Evolutionary conservation across 1,140 invertebrate species (phyloP).

Genomic region (roundworm (Caenorhabditis elegans)): WBcel235 BX284606.5:11645501-11646000

Average conservation of each 20-base stretch:
- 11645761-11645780: background rate
- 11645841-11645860: slow-evolving; percentile 53
- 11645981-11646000: slow-evolving; percentile 48
- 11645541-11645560: slow-evolving; percentile 79
- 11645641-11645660: no score
- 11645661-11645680: no score
- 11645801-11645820: slow-evolving; percentile 10
- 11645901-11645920: slow-evolving; percentile 67
- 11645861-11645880: slow-evolving; percentile 58
- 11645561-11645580: background rate
- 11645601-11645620: no score
- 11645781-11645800: no score
- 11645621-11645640: no score
- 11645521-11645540: slow-evolving; percentile 84
- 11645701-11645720: slow-evolving; percentile 64
- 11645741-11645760: slow-evolving; percentile 61
- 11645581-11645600: no score
- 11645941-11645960: slow-evolving; percentile 77
- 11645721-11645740: slow-evolving; percentile 66
- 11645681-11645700: slow-evolving; percentile 44
- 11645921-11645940: slow-evolving; percentile 68
- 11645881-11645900: slow-evolving; percentile 52
- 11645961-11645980: slow-evolving; percentile 93
- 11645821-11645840: slow-evolving; percentile 68
- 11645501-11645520: slow-evolving; percentile 71